These are phyloP conservation scores for Bos indicus DNA, from an alignment of 2,113 vertebrate species.

Conservation along the genomic window DNA sequence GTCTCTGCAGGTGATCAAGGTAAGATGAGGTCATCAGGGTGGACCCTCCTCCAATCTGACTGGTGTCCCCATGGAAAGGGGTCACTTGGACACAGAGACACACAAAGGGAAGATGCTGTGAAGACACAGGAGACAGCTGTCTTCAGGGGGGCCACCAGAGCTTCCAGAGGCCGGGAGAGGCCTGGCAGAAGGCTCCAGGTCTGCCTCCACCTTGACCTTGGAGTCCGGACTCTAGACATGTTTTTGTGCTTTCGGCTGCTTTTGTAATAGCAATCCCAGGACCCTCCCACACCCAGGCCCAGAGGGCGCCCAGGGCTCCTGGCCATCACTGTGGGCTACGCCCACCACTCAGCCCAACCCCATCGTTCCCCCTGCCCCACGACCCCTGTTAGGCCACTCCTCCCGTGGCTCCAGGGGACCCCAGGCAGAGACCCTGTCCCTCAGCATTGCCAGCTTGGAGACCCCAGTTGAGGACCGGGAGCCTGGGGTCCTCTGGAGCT, in stretches of 20 bases:
- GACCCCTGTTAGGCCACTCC: fast-evolving
- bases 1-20: neutral
- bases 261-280: neutral
- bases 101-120: neutral
- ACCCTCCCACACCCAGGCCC: neutral
- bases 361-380: neutral
- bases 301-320: neutral
- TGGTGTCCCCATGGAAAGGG: neutral
- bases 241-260: fast-evolving
- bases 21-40: neutral
- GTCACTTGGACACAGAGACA: neutral
- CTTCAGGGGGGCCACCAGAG: neutral
- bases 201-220: too few relatives aligned
- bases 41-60: neutral
- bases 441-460: neutral
- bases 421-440: neutral
- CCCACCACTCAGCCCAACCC: neutral
- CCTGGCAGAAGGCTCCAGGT: neutral
- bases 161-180: neutral
- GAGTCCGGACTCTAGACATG: neutral
- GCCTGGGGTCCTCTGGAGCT: neutral
- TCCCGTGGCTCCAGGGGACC: neutral
- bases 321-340: neutral
- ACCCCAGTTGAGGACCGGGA: fast-evolving
- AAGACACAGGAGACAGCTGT: fast-evolving